These are phyloP conservation scores for Hypomesus transpacificus DNA, from an alignment of 2,113 vertebrate genomes.

Conservation along the genomic window DNA sequence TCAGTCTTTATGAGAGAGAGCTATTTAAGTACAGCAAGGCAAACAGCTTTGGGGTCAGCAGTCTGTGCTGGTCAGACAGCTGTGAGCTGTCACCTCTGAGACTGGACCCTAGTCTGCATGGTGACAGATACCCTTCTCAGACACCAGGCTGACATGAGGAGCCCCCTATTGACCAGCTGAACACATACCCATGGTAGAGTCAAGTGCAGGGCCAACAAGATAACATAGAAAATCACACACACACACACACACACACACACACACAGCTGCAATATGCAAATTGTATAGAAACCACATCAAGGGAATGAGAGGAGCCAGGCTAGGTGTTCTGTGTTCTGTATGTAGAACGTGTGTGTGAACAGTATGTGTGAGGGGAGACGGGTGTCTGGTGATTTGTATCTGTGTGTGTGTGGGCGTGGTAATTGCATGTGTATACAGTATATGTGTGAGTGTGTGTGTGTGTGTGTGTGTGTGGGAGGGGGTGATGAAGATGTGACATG, in stretches of 20 bases:
- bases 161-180: too few species aligned
- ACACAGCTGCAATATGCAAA: background rate
- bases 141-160: too few species aligned
- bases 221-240: too few species aligned
- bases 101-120: background rate
- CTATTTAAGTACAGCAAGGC: background rate
- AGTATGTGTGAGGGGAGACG: background rate
- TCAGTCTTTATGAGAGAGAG: too few species aligned
- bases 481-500: constrained; percentile 39
- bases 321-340: background rate
- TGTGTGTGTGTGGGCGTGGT: background rate
- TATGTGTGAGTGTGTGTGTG: background rate
- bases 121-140: background rate
- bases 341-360: background rate
- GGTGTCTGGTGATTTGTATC: background rate
- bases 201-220: too few species aligned
- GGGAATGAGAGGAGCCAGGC: background rate
- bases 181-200: too few species aligned
- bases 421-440: too few species aligned
- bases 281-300: background rate
- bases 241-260: too few species aligned
- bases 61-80: background rate
- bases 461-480: background rate
- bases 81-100: background rate
- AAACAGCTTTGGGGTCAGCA: background rate